These are phyloP conservation scores for Paramormyrops kingsleyae DNA, from an alignment of 2,113 vertebrate species.

Conservation along the genomic window DNA sequence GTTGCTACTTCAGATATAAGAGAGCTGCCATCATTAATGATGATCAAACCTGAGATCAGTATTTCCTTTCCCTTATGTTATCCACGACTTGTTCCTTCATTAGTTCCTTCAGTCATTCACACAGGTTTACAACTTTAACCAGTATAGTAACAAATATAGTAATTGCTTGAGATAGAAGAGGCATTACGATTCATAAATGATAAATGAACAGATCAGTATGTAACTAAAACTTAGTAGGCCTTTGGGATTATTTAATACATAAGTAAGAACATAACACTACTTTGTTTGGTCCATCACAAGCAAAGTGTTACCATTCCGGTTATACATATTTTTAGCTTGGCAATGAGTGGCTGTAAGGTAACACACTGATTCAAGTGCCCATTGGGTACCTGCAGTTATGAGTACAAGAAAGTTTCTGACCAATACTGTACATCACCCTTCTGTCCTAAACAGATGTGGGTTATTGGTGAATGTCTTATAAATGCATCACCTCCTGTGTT, in stretches of 20 bases:
- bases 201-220: not conserved
- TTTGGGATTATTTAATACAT: not conserved
- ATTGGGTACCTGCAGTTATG: not conserved
- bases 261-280: not conserved
- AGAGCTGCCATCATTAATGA: not conserved
- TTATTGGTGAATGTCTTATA: not conserved
- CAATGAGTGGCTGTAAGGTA: not conserved
- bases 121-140: not conserved
- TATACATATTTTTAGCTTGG: not conserved
- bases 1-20: not conserved
- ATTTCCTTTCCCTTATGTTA: not conserved
- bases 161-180: not conserved
- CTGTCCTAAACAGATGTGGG: not conserved
- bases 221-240: not conserved
- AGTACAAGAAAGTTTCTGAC: not conserved
- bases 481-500: not conserved
- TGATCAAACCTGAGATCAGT: not conserved
- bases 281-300: not conserved
- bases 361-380: not conserved
- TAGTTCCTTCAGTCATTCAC: not conserved
- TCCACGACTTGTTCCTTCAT: not conserved
- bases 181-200: not conserved
- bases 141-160: not conserved
- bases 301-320: not conserved
- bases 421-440: not conserved